Base-by-base conservation (phyloP, 1,140 invertebrate genomes). In the Scaptomyza hsui region DNA sequence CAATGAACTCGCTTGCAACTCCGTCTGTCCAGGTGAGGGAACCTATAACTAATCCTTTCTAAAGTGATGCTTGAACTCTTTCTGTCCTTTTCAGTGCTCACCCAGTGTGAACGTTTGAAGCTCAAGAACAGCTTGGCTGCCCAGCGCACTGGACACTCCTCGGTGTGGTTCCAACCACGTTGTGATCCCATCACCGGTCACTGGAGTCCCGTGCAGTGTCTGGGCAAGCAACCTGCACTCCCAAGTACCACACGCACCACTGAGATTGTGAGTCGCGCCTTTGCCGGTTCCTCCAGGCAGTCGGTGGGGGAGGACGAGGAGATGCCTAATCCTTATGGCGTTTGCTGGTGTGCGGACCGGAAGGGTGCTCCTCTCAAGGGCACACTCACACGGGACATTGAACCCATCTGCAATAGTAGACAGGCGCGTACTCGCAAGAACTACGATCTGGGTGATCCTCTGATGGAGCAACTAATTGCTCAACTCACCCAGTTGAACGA, bases 261-360 rank as follows among this genome's bases (percentile, higher is more conserved):
- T 10, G 73, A 78, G 53, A 77, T 78, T 13, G 64, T 90, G 0
- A 89, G 81, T 44, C 75, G 85, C 2, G 75, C 78, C n/a, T 88
- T 88, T 35, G 64, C 67, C 39, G 42, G 49, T 21, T 26, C 42
- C 5, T 29, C 26, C 5, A 4, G 3, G 32, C 44, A 4, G 35
- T 45, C 1, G 12, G 39, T 1, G 1, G 6, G 81, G 18, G 29
- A 47, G 5, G 4, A 26, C 9, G 48, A 69, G 6, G 7, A 16
- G 52, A 15, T 12, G 45, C 18, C 69, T 10, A 72, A 61, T 16
- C 59, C 85, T 0, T 89, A 89, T 49, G 94, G 94, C 4, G 94
- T 97, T 0, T 97, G 96, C 85, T 97, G 96, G 96, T 97, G 96
- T 89, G 96, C 97, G 0, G 95, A 95, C 65, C 94, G 94, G 10